Percentiles rank a stretch among this genome's conserved stretches.
Conservation (phyloP, 2,113 vertebrate genomes). For the Salvelinus namaycush region DNA sequence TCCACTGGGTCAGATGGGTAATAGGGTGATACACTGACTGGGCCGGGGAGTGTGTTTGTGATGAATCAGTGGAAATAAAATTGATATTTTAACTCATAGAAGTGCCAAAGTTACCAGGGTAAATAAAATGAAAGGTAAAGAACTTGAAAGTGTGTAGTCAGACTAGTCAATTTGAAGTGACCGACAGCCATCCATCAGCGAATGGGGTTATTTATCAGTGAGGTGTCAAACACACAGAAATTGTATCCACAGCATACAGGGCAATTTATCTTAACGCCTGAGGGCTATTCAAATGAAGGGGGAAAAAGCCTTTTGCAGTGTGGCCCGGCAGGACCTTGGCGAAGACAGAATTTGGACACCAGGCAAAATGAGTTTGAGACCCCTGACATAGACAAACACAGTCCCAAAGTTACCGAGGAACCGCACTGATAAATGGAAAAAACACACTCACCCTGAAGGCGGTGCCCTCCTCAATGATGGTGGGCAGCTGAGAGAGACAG, state of each 20-base stretch:
- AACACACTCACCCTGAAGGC: slow-evolving; percentile 88
- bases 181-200: slow-evolving; percentile 40
- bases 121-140: slow-evolving; percentile 11
- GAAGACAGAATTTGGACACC: not conserved
- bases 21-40: not conserved
- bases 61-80: slow-evolving; percentile 39
- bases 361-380: no score
- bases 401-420: not conserved
- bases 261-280: no score
- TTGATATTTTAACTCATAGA: slow-evolving; percentile 31
- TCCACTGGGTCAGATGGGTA: slow-evolving; percentile 19
- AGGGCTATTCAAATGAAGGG: no score
- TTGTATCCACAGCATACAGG: not conserved
- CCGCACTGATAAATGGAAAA: not conserved
- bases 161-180: not conserved
- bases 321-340: not conserved
- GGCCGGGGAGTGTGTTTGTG: slow-evolving; percentile 12
- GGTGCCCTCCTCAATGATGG: slow-evolving; percentile 97
- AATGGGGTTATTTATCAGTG: not conserved
- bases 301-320: not conserved
- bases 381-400: no score
- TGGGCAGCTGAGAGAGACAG: slow-evolving; percentile 96
- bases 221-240: slow-evolving; percentile 34
- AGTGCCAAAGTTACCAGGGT: slow-evolving; percentile 8
- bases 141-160: not conserved